phyloP scores from a whole-genome alignment of 2,888 invertebrate genomes.

The Eupithecia subumbrata region DNA sequence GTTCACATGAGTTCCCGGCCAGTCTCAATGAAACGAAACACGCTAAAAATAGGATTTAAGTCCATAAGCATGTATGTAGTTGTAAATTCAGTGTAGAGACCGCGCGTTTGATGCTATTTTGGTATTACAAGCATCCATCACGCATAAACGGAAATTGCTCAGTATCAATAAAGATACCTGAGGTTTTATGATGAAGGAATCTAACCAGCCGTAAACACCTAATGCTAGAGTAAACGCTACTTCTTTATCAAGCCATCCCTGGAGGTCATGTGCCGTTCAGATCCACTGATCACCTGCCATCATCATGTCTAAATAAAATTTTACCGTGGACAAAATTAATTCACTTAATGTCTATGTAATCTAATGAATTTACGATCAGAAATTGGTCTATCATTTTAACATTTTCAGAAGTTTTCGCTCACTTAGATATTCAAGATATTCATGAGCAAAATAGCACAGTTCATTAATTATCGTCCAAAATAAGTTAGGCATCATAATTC shows the following conservation, averaged over 20 bases:
- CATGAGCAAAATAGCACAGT: slow-evolving; percentile 13
- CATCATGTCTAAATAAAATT: background rate
- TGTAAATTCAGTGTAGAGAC: background rate
- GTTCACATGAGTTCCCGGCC: slow-evolving; percentile 17
- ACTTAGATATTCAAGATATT: background rate
- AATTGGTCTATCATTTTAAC: background rate
- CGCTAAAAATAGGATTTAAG: slow-evolving; percentile 6
- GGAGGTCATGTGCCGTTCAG: background rate
- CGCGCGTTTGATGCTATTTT: background rate
- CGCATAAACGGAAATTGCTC: background rate
- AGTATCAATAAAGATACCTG: background rate
- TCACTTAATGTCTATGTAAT: background rate
- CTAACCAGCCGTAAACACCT: background rate
- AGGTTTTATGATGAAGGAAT: background rate
- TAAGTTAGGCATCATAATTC: slow-evolving; percentile 27
- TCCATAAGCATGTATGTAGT: background rate
- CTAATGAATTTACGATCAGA: background rate
- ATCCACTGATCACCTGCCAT: background rate
- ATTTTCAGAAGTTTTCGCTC: background rate
- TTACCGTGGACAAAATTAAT: background rate
- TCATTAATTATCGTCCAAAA: slow-evolving; percentile 14
- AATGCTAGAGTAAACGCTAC: background rate
- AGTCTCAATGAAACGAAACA: slow-evolving; percentile 16
- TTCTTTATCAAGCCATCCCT: background rate
- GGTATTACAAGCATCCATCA: background rate